These are phyloP conservation scores for Dasysyrphus albostriatus DNA, from an alignment of 2,888 invertebrate species.

Conservation along the genomic window DNA sequence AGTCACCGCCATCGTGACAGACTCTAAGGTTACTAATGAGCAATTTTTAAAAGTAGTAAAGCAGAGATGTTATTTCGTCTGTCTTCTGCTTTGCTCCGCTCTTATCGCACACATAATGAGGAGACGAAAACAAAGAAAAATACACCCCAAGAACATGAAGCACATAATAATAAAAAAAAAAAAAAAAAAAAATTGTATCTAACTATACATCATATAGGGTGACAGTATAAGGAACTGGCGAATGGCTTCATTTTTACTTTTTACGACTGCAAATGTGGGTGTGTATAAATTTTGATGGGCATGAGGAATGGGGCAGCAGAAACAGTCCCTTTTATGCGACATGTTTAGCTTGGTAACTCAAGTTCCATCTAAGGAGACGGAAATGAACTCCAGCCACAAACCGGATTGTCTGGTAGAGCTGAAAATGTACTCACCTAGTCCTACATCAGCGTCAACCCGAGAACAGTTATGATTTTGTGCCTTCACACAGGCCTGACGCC, in stretches of 20 bases:
- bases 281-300: slow-evolving; percentile 3
- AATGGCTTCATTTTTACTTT: slow-evolving; percentile 52
- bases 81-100: neutral
- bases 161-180: slow-evolving; percentile 51
- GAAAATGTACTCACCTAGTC: slow-evolving; percentile 73
- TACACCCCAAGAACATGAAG: slow-evolving; percentile 46
- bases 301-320: neutral
- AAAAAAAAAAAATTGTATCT: slow-evolving; percentile 27
- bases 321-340: slow-evolving; percentile 55
- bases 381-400: slow-evolving; percentile 73
- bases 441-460: slow-evolving; percentile 74
- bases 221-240: slow-evolving; percentile 51
- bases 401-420: slow-evolving; percentile 73
- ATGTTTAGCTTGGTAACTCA: slow-evolving; percentile 61
- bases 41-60: slow-evolving; percentile 56
- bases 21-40: slow-evolving; percentile 66
- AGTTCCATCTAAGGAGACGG: slow-evolving; percentile 68
- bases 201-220: slow-evolving; percentile 54
- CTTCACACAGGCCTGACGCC: slow-evolving; percentile 18
- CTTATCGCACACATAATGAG: slow-evolving; percentile 63
- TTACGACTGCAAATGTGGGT: slow-evolving; percentile 45
- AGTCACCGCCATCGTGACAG: slow-evolving; percentile 6
- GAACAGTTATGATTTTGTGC: slow-evolving; percentile 71
- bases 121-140: slow-evolving; percentile 61
- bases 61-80: slow-evolving; percentile 52